These are phyloP conservation scores for Drosophila auraria DNA, from an alignment of 1,140 invertebrate genomes.

Conservation along the genomic window DNA sequence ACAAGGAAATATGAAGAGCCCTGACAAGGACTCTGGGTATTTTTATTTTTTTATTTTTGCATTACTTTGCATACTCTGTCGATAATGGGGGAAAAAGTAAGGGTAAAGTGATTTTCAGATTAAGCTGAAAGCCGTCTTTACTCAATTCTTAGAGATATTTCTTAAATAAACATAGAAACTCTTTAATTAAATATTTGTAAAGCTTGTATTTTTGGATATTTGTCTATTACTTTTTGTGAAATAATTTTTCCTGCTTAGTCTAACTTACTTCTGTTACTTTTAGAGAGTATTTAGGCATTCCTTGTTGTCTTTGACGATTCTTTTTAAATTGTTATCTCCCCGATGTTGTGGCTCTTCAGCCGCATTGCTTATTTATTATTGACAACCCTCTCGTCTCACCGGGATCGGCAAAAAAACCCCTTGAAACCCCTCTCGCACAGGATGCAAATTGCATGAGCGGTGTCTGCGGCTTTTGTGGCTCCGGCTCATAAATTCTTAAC, in stretches of 20 bases:
- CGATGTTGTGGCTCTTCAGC: constrained; percentile 10
- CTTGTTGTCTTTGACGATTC: neutral
- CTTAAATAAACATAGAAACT: neutral
- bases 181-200: no score
- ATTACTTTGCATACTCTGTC: constrained; percentile 28
- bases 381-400: constrained; percentile 31
- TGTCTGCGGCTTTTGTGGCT: constrained; percentile 70
- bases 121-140: neutral
- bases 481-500: constrained; percentile 72
- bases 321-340: constrained; percentile 1
- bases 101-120: neutral
- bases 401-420: neutral
- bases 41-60: constrained; percentile 3
- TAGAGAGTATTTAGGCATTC: neutral
- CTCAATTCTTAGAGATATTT: neutral
- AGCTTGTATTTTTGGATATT: neutral
- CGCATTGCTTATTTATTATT: constrained; percentile 76
- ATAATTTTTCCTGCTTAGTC: no score
- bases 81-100: neutral
- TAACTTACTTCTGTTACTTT: neutral
- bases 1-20: constrained; percentile 34
- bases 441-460: constrained; percentile 74
- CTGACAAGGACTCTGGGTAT: constrained; percentile 2
- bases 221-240: no score
- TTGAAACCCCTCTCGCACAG: constrained; percentile 25